These are phyloP conservation scores for Apodemus agrarius DNA, from an alignment of 2,797 vertebrate species.

Conservation along the genomic window DNA sequence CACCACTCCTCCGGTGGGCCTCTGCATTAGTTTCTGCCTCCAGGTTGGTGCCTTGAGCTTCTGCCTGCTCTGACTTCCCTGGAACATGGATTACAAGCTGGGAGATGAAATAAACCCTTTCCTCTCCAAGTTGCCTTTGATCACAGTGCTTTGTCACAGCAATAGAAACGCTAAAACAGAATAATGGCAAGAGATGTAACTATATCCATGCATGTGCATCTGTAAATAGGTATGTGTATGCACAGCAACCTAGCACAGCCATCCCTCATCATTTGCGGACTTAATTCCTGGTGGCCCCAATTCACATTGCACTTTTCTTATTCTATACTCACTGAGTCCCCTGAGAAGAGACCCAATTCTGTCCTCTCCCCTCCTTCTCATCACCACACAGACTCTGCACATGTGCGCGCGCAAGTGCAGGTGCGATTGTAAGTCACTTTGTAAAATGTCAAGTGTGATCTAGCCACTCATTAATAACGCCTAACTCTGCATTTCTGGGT, in stretches of 20 bases:
- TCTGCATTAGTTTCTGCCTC: no score
- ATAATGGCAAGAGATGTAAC: not conserved
- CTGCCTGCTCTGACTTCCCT: not conserved
- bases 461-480: slow-evolving; percentile 69
- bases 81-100: not conserved
- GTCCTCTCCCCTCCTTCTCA: not conserved
- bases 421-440: slow-evolving; percentile 66
- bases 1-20: not conserved
- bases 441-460: slow-evolving; percentile 73
- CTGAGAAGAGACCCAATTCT: slow-evolving; percentile 6
- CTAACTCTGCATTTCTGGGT: slow-evolving; percentile 68
- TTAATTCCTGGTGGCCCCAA: not conserved
- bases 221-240: not conserved
- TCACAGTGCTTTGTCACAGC: not conserved
- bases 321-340: not conserved
- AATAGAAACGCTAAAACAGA: not conserved
- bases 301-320: not conserved
- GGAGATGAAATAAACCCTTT: not conserved
- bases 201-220: accelerated
- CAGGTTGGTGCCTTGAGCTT: not conserved
- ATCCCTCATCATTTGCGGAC: not conserved
- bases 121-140: not conserved
- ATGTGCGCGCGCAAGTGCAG: accelerated
- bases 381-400: not conserved
- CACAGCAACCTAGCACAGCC: not conserved